Conservation (phyloP, 1,140 invertebrate species). For the Pinna nobilis region DNA sequence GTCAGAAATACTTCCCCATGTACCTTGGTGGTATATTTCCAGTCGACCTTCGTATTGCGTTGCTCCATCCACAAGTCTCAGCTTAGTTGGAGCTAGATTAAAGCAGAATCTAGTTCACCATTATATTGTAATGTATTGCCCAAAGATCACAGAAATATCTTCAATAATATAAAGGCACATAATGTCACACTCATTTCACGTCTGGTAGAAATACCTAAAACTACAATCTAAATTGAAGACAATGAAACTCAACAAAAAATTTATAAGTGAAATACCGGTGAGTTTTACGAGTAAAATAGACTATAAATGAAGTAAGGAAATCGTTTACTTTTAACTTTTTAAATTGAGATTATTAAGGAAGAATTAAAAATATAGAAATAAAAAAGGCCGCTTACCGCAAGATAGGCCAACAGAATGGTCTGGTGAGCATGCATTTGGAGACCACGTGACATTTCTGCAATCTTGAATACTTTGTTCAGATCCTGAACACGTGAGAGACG, state of each 20-base stretch:
- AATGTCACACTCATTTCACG: neutral
- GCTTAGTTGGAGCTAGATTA: neutral
- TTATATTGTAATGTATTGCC: neutral
- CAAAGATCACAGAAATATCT: neutral
- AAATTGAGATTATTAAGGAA: neutral
- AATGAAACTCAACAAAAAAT: too few species aligned
- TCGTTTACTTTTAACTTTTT: neutral
- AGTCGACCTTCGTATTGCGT: slow-evolving; percentile 27
- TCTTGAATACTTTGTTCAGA: neutral
- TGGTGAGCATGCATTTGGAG: neutral
- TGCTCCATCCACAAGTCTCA: slow-evolving; percentile 22
- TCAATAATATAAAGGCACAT: neutral
- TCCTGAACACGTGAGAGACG: slow-evolving; percentile 1
- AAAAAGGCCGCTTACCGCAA: slow-evolving; percentile 20
- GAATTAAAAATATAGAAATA: too few species aligned
- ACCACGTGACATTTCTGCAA: slow-evolving; percentile 10
- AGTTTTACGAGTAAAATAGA: too few species aligned
- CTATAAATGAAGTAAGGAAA: neutral
- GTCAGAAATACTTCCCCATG: slow-evolving; percentile 20
- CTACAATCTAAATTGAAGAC: too few species aligned
- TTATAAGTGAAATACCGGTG: too few species aligned
- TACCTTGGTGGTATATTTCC: slow-evolving; percentile 12
- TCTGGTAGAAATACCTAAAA: neutral
- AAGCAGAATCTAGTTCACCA: neutral
- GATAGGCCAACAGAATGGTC: slow-evolving; percentile 7